These are phyloP conservation scores for Dioctria linearis DNA, from an alignment of 2,888 invertebrate species.

Conservation along the genomic window DNA sequence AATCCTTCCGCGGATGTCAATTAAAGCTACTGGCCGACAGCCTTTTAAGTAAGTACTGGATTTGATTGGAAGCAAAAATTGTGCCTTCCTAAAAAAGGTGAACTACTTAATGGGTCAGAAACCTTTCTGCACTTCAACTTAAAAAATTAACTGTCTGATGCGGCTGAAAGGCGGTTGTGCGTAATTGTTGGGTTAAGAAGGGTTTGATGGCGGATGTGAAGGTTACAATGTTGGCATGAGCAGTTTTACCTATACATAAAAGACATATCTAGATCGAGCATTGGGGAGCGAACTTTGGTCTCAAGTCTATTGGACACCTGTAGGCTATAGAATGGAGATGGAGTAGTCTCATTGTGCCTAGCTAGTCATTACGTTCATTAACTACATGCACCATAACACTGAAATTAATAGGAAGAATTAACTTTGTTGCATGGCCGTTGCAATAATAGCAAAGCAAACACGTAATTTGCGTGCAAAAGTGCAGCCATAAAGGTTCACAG, in stretches of 20 bases:
- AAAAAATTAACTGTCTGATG: slow-evolving; percentile 22
- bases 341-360: slow-evolving; percentile 2
- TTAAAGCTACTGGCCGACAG: slow-evolving; percentile 46
- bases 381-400: slow-evolving; percentile 14
- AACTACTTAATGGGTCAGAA: slow-evolving; percentile 42
- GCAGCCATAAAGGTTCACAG: slow-evolving; percentile 6
- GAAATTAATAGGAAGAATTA: slow-evolving; percentile 27
- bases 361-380: slow-evolving; percentile 1
- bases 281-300: not conserved
- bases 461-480: slow-evolving; percentile 10
- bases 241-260: not conserved
- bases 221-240: not conserved
- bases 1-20: slow-evolving; percentile 40
- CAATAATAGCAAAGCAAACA: slow-evolving; percentile 18
- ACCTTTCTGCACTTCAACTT: slow-evolving; percentile 27
- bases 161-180: slow-evolving; percentile 6
- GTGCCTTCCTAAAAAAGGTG: slow-evolving; percentile 8
- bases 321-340: not conserved
- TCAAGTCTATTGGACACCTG: slow-evolving; percentile 28
- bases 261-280: not conserved
- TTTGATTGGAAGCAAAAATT: slow-evolving; percentile 32
- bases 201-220: slow-evolving; percentile 12
- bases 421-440: slow-evolving; percentile 26
- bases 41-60: slow-evolving; percentile 38
- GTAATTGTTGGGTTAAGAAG: not conserved